Conservation (phyloP, 2,888 invertebrate genomes). For the Cynaeus angustus region DNA sequence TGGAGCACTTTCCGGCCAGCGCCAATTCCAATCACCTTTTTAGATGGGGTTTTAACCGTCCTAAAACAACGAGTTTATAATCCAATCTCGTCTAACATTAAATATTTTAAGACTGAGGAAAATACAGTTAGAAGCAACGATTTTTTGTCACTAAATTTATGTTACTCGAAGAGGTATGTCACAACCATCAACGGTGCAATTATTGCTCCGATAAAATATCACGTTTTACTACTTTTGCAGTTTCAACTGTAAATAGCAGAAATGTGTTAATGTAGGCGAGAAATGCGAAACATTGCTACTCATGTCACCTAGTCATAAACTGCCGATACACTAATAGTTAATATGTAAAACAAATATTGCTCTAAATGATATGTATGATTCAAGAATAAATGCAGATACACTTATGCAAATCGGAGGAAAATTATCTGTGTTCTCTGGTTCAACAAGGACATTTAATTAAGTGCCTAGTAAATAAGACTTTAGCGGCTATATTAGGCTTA, state of each 20-base stretch:
- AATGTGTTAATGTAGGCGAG: constrained; percentile 1
- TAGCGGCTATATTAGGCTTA: constrained; percentile 13
- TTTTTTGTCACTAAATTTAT: background rate
- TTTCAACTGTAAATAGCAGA: constrained; percentile 1
- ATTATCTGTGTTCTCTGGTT: background rate
- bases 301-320: constrained; percentile 4
- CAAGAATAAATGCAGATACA: background rate
- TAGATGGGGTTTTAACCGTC: constrained; percentile 10
- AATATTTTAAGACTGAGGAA: background rate
- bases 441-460: constrained; percentile 15
- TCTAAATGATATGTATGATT: constrained; percentile 1
- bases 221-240: background rate
- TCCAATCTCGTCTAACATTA: too few species aligned
- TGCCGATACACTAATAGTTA: constrained; percentile 4
- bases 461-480: constrained; percentile 5
- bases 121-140: background rate
- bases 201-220: background rate
- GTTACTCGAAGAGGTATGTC: background rate
- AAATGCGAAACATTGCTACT: background rate
- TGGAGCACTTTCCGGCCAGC: constrained; percentile 24
- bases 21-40: constrained; percentile 28
- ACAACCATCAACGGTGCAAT: constrained; percentile 2
- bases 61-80: too few species aligned
- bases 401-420: background rate
- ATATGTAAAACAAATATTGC: constrained; percentile 2